Conservation (phyloP, 1,140 invertebrate species). For the Neocloeon triangulifer region DNA sequence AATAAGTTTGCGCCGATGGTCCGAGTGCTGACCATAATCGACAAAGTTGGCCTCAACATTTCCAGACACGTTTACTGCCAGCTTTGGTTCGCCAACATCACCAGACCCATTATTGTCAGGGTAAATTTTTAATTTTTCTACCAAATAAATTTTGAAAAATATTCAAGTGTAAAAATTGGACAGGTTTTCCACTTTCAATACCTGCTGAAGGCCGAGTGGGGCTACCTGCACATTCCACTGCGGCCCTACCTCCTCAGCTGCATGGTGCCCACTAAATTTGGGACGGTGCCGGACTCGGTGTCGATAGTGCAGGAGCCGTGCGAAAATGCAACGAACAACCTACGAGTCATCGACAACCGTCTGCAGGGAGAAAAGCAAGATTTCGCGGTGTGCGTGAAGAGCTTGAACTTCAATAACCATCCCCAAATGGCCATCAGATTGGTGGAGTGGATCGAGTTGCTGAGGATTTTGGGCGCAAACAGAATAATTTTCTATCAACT, state of each 20-base stretch:
- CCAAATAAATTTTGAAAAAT: no score
- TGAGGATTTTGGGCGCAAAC: slow-evolving; percentile 67
- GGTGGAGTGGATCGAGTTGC: slow-evolving; percentile 86
- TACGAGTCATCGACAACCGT: slow-evolving; percentile 63
- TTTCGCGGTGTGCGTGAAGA: slow-evolving; percentile 89
- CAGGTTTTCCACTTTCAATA: slow-evolving; percentile 92
- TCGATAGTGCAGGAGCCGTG: slow-evolving; percentile 68
- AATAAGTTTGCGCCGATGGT: slow-evolving; percentile 56
- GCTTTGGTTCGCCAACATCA: slow-evolving; percentile 70
- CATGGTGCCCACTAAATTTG: slow-evolving; percentile 46
- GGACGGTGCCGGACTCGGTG: slow-evolving; percentile 55
- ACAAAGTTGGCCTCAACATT: slow-evolving; percentile 62
- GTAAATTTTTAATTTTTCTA: no score
- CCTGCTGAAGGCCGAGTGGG: slow-evolving; percentile 86
- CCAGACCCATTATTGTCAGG: slow-evolving; percentile 53
- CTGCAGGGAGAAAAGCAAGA: slow-evolving; percentile 44
- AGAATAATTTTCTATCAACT: slow-evolving; percentile 85
- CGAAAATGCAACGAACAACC: slow-evolving; percentile 63
- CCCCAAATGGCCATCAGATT: slow-evolving; percentile 72
- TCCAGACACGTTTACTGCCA: slow-evolving; percentile 70
- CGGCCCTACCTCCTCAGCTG: slow-evolving; percentile 81
- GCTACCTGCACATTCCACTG: slow-evolving; percentile 74
- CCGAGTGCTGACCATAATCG: slow-evolving; percentile 69
- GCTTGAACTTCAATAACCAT: slow-evolving; percentile 70
- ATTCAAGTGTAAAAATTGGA: no score